A percentile compares a stretch with the other conserved stretches of the same genome.
phyloP scores from a whole-genome alignment of 2,888 invertebrate genomes.

The Temnothorax unifasciatus region DNA sequence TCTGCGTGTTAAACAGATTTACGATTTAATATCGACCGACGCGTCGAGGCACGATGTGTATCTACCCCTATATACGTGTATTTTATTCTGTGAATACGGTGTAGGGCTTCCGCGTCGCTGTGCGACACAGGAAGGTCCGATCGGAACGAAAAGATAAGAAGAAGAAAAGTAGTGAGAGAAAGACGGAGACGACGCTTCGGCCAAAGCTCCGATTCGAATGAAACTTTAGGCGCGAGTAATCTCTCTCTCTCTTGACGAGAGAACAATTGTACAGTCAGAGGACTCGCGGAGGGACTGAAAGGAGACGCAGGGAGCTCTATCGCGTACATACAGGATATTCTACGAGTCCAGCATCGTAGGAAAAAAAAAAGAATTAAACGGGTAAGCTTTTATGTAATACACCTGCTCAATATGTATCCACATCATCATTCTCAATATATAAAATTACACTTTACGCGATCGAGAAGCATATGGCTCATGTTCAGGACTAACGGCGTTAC shows the following conservation, averaged over 20 bases:
- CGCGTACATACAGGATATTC: constrained; percentile 66
- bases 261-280: constrained; percentile 67
- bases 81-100: constrained; percentile 77
- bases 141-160: not conserved
- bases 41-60: constrained; percentile 74
- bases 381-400: constrained; percentile 9
- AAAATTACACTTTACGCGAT: not conserved
- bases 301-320: constrained; percentile 66
- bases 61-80: constrained; percentile 74
- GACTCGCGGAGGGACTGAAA: constrained; percentile 55
- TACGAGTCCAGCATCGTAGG: not conserved
- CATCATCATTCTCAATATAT: not conserved
- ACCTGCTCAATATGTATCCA: not conserved
- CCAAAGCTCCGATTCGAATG: constrained; percentile 67
- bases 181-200: constrained; percentile 65
- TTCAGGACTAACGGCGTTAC: not conserved
- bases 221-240: constrained; percentile 64
- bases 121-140: constrained; percentile 74
- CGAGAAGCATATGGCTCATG: not conserved
- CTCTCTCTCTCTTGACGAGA: constrained; percentile 56
- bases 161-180: not conserved
- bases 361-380: not conserved
- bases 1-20: constrained; percentile 73
- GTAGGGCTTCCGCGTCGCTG: constrained; percentile 74
- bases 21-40: constrained; percentile 70